phyloP scores from a whole-genome alignment of 2,113 vertebrate species.

The Brienomyrus longianalis region DNA sequence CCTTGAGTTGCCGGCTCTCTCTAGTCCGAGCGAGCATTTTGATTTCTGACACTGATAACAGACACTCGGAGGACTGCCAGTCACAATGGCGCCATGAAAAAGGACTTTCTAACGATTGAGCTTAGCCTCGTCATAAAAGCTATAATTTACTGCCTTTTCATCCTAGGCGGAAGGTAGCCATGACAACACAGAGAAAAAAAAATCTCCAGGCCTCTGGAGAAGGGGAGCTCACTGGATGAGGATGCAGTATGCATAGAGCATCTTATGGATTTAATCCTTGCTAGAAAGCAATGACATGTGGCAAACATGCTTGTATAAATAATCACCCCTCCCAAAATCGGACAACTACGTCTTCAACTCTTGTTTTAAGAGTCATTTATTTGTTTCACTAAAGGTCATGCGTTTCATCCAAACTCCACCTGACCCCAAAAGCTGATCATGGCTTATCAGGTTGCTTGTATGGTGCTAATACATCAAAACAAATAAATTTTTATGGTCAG shows the following conservation, averaged over 20 bases:
- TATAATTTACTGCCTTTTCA: conserved; percentile 12
- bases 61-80: neutral
- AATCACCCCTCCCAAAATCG: neutral
- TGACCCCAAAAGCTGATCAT: neutral
- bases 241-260: neutral
- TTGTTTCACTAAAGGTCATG: neutral
- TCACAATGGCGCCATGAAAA: neutral
- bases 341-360: neutral
- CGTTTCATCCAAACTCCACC: neutral
- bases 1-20: neutral
- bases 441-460: neutral
- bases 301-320: neutral
- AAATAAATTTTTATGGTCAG: neutral
- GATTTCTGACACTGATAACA: conserved; percentile 2
- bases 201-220: neutral
- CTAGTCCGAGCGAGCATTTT: neutral
- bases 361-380: neutral
- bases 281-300: neutral
- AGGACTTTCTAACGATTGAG: conserved; percentile 1
- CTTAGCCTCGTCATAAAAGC: conserved; percentile 11
- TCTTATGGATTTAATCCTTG: neutral
- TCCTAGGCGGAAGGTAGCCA: neutral
- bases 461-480: neutral
- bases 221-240: neutral
- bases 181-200: neutral